Evolutionary conservation across 2,888 invertebrate genomes (phyloP), one percentile per base, ranked within the genome.

Genomic region (Melipona beecheii): DNA sequence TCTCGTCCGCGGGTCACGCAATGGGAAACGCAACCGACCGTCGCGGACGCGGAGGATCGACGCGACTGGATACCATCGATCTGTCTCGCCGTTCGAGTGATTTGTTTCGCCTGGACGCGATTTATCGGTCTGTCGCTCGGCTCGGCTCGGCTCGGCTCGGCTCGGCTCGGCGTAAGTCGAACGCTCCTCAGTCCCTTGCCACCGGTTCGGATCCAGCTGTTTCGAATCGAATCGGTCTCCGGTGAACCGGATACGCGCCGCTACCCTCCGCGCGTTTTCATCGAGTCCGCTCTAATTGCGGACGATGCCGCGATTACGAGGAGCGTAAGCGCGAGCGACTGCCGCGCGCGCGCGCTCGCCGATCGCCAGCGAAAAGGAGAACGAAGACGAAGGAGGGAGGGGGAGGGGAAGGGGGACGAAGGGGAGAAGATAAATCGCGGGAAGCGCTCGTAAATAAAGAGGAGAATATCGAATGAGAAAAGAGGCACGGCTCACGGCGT

Each of bases 381-480:
- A 62, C 64, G 62, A 74, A 31, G 52, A 36, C 73, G 81, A 72
- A 69, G 72, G 75, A 82, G 84, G 83, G 84, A 72, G 81, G 74
- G 66, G 72, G 75, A 81, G 84, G 79, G 62, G 87, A 77, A 81
- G 77, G 68, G 72, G 74, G 65, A 85, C 86, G 83, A 81, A 24
- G n/a, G 83, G 80, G 83, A 78, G 74, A 83, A 83, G 86, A 93
- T 93, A 93, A 93, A 93, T 93, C 92, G 90, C 90, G 89, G 86
- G 83, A 90, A 85, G 88, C 87, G 89, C 82, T 89, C 92, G 93
- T 92, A 93, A 93, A 93, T 93, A 93, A 93, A 91, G 88, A 88
- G 86, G 72, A 85, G 92, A 93, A 93, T 93, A 93, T 93, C 92
- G 93, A 93, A 93, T 92, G 92, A 90, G 92, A 71, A 84, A 86